Conservation (phyloP, 2,797 vertebrate genomes). For the Pseudomugil gertrudae region DNA sequence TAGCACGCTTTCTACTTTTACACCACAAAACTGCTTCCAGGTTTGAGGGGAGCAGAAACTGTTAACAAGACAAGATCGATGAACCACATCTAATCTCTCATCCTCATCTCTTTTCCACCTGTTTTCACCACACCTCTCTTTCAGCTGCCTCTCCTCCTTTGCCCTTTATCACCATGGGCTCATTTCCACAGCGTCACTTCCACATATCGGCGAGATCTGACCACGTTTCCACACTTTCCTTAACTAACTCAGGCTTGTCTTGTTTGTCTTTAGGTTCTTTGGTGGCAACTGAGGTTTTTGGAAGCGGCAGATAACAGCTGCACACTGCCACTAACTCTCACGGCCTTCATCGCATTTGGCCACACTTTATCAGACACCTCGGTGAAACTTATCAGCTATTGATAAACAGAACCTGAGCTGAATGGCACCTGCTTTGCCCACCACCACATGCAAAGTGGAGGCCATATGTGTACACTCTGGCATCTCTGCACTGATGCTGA, state of each 20-base stretch:
- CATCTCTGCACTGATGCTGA: not conserved
- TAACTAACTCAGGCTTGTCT: constrained; percentile 32
- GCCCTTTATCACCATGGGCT: constrained; percentile 28
- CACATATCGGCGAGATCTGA: constrained; percentile 23
- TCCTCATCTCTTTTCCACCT: constrained; percentile 44
- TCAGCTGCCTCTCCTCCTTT: constrained; percentile 32
- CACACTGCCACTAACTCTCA: constrained; percentile 27
- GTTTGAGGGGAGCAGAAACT: constrained; percentile 46
- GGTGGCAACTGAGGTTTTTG: constrained; percentile 36
- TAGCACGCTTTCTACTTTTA: constrained; percentile 56
- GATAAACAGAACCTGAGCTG: constrained; percentile 31
- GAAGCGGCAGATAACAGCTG: constrained; percentile 39
- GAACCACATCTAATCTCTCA: constrained; percentile 57
- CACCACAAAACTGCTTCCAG: constrained; percentile 40
- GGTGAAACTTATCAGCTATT: constrained; percentile 29
- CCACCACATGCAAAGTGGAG: not conserved
- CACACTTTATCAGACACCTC: constrained; percentile 16
- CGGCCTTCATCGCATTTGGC: constrained; percentile 21
- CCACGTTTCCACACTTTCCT: constrained; percentile 33
- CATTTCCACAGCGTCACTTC: constrained; percentile 39
- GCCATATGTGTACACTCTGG: constrained; percentile 8
- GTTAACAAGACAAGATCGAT: constrained; percentile 67
- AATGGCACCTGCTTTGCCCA: constrained; percentile 6
- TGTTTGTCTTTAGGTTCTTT: constrained; percentile 50
- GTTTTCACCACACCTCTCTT: constrained; percentile 36